A percentile compares a stretch with the other conserved stretches of the same genome.
Evolutionary conservation across 2,113 vertebrate species (phyloP).

Genomic region (Enhydra lutris): DNA sequence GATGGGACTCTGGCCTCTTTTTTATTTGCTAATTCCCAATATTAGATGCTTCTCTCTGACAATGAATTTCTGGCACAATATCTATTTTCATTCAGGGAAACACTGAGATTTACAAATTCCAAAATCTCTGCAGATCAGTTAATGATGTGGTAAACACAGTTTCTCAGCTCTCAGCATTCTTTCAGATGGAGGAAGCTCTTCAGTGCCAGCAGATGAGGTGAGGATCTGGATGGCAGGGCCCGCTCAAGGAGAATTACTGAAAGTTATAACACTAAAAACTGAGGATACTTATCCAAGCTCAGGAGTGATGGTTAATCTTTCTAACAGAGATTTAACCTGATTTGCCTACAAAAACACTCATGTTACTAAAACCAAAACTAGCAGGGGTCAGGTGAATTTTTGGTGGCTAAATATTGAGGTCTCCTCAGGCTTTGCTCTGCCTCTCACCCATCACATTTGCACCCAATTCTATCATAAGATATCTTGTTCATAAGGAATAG

Average conservation of each 20-base stretch:
- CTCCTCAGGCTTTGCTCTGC: neutral
- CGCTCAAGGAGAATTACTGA: neutral
- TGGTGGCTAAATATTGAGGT: neutral
- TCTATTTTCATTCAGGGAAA: conserved; percentile 24
- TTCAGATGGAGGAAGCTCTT: neutral
- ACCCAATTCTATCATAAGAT: neutral
- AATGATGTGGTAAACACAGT: neutral
- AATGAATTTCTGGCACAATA: neutral
- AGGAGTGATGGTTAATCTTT: neutral
- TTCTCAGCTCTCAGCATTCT: neutral
- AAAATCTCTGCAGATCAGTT: neutral
- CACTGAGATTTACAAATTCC: neutral
- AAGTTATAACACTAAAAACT: neutral
- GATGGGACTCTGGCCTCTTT: neutral
- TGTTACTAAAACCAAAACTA: neutral
- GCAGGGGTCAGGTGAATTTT: neutral
- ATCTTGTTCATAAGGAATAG: neutral
- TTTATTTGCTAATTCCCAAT: neutral
- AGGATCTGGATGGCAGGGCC: neutral
- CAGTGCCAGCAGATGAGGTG: neutral
- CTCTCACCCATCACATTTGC: neutral
- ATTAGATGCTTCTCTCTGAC: conserved; percentile 23
- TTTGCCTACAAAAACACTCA: neutral
- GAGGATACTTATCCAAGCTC: neutral
- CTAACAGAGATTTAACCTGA: neutral